phyloP scores from a whole-genome alignment of 2,888 invertebrate genomes.

The Tolmerus cingulatus region DNA sequence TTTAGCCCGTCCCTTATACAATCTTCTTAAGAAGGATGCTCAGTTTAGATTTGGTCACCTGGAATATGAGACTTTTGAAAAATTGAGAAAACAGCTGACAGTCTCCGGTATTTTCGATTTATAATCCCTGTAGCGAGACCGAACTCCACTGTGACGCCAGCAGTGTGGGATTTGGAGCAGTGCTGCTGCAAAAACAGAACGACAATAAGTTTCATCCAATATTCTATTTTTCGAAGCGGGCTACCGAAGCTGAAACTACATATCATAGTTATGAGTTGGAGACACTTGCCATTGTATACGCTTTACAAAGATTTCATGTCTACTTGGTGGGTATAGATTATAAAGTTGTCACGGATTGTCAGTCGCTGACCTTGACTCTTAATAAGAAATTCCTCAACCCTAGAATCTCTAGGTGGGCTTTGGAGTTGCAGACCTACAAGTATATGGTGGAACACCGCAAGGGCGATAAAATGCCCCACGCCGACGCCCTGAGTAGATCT shows the following conservation, averaged over 20 bases:
- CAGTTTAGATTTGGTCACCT: constrained; percentile 49
- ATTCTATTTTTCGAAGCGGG: background rate
- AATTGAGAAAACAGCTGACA: constrained; percentile 46
- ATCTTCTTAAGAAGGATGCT: constrained; percentile 41
- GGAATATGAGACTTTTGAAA: constrained; percentile 51
- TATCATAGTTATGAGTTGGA: background rate
- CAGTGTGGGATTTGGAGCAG: too few relatives aligned
- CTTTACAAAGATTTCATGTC: constrained; percentile 51
- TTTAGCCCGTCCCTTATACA: background rate
- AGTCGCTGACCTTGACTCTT: background rate
- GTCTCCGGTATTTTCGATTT: constrained; percentile 21
- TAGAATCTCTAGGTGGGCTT: too few relatives aligned
- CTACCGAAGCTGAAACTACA: background rate
- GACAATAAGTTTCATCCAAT: too few relatives aligned
- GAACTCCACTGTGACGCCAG: constrained; percentile 54
- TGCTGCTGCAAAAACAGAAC: too few relatives aligned
- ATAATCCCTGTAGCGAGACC: constrained; percentile 50
- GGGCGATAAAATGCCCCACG: background rate
- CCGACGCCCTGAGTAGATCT: background rate
- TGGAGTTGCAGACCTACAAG: background rate
- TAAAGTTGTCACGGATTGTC: constrained; percentile 50
- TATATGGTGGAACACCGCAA: background rate
- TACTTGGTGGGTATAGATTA: constrained; percentile 52
- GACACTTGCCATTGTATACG: constrained; percentile 45
- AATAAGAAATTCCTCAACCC: background rate